These are phyloP conservation scores for Notodonta ziczac DNA, from an alignment of 2,888 invertebrate genomes.

Conservation along the genomic window DNA sequence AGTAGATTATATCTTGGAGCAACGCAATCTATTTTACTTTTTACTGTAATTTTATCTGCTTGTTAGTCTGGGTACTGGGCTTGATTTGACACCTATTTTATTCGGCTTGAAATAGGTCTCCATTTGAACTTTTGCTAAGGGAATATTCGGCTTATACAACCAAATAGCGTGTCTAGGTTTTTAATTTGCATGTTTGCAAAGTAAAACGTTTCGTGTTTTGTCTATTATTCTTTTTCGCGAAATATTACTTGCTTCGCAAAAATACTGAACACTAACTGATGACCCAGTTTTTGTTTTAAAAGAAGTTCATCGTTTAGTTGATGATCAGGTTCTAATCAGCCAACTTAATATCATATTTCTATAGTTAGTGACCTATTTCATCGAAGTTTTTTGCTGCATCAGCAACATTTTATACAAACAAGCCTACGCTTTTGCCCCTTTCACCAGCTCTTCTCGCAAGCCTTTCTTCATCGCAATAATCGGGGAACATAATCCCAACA, in stretches of 20 bases:
- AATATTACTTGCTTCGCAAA: neutral
- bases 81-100: constrained; percentile 17
- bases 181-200: neutral
- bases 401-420: neutral
- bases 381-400: neutral
- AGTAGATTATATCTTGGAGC: constrained; percentile 44
- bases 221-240: neutral
- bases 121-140: constrained; percentile 2
- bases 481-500: neutral
- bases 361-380: neutral
- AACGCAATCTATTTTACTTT: constrained; percentile 45
- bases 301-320: too few relatives aligned
- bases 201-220: neutral
- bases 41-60: constrained; percentile 29
- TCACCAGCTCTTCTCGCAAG: neutral
- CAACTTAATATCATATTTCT: neutral
- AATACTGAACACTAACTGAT: too few relatives aligned
- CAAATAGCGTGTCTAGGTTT: neutral
- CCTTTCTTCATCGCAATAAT: constrained; percentile 4
- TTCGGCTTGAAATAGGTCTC: constrained; percentile 1
- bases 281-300: too few relatives aligned
- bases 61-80: constrained; percentile 7
- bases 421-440: neutral
- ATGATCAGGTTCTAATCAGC: too few relatives aligned
- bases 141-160: neutral